These are phyloP conservation scores for Myrmophylax atrothorax DNA, from an alignment of 2,113 vertebrate species.

Conservation along the genomic window DNA sequence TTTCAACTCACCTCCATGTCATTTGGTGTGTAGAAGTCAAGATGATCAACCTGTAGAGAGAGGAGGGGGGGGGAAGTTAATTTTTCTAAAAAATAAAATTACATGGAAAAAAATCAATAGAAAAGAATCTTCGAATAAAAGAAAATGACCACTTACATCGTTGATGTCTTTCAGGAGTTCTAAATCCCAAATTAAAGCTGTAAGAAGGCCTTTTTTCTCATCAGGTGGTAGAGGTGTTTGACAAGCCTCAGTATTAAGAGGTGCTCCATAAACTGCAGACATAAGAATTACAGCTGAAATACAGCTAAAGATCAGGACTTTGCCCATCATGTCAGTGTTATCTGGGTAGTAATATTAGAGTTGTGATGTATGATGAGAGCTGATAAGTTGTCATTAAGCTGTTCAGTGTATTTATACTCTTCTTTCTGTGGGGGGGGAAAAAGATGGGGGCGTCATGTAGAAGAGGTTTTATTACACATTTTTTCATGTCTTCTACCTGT, in stretches of 20 bases:
- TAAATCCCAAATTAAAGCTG: not conserved
- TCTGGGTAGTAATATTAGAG: slow-evolving; percentile 11
- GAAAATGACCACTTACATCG: slow-evolving; percentile 62
- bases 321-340: slow-evolving; percentile 66
- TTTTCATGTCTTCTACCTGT: slow-evolving; percentile 77
- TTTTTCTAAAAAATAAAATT: not conserved
- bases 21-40: slow-evolving; percentile 41
- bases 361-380: slow-evolving; percentile 11
- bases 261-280: slow-evolving; percentile 19
- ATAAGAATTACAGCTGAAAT: slow-evolving; percentile 49
- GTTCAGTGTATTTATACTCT: slow-evolving; percentile 77
- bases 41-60: slow-evolving; percentile 13
- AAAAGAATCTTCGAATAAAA: not conserved
- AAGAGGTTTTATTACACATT: slow-evolving; percentile 79
- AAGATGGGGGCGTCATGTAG: slow-evolving; percentile 75
- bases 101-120: not conserved
- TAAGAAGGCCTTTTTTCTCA: rapidly evolving
- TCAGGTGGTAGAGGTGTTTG: rapidly evolving
- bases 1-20: slow-evolving; percentile 29
- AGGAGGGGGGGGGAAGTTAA: not conserved
- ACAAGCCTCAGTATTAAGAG: not conserved
- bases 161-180: not conserved
- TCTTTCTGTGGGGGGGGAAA: slow-evolving; percentile 75
- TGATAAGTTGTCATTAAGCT: slow-evolving; percentile 51
- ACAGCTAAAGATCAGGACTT: slow-evolving; percentile 50